phyloP scores from a whole-genome alignment of 2,113 vertebrate genomes.

The Willisornis vidua region DNA sequence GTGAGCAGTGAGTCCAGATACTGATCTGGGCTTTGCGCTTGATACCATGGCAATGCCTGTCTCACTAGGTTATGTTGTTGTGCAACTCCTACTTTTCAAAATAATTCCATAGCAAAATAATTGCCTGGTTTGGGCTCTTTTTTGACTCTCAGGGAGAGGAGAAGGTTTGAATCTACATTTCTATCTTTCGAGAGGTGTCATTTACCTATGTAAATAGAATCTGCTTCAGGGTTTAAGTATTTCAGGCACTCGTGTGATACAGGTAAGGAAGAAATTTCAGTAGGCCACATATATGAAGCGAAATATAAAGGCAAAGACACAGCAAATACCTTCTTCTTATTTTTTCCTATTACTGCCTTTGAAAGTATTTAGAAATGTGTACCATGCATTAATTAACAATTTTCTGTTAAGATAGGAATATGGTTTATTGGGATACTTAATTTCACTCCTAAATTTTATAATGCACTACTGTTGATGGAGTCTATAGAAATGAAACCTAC shows the following conservation, averaged over 20 bases:
- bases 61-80: background rate
- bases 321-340: background rate
- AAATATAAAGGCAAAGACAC: background rate
- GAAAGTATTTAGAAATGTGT: background rate
- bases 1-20: background rate
- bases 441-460: background rate
- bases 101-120: background rate
- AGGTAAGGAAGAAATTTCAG: background rate
- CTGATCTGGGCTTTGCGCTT: background rate
- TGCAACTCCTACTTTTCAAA: background rate
- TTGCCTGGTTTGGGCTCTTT: background rate
- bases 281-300: background rate
- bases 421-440: background rate
- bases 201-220: background rate
- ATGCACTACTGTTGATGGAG: background rate
- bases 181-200: fast-evolving
- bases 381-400: background rate
- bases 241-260: background rate
- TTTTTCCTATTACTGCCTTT: background rate
- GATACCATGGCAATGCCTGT: background rate
- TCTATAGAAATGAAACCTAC: background rate
- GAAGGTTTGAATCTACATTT: background rate
- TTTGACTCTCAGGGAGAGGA: background rate
- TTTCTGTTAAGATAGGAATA: background rate
- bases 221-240: background rate